Conservation (phyloP, 2,888 invertebrate species). For the Entomobrya proxima region DNA sequence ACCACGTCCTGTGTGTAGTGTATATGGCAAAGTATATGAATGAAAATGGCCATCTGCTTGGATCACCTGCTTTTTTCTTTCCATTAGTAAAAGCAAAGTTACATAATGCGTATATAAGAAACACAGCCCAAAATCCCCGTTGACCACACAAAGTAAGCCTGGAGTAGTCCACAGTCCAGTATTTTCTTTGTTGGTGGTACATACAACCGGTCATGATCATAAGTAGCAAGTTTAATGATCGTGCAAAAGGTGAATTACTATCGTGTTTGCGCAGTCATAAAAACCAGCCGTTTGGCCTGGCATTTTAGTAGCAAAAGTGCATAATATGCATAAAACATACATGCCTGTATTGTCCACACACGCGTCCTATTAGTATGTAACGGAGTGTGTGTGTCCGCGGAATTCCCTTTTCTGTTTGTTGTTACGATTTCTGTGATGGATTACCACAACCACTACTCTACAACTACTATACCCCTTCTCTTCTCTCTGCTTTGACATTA, state of each 20-base stretch:
- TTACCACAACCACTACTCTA: too few species aligned
- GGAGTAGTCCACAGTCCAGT: background rate
- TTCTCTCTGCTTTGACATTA: background rate
- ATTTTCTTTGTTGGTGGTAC: background rate
- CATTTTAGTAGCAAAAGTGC: too few species aligned
- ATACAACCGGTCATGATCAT: background rate
- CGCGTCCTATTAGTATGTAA: too few species aligned
- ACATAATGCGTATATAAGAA: background rate
- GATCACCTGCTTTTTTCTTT: background rate
- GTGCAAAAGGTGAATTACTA: slow-evolving; percentile 16
- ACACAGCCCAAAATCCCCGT: background rate
- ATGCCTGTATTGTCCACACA: too few species aligned
- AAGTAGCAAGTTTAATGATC: background rate
- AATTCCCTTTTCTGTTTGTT: too few species aligned
- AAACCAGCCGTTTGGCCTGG: background rate
- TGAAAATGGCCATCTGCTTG: background rate
- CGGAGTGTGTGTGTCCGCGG: too few species aligned
- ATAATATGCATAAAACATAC: too few species aligned
- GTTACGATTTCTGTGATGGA: too few species aligned
- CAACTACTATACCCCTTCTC: background rate
- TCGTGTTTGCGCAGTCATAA: slow-evolving; percentile 34
- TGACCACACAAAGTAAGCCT: background rate
- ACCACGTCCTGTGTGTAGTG: too few species aligned
- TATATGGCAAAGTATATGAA: too few species aligned
- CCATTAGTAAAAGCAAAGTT: background rate